phyloP scores from a whole-genome alignment of 2,113 vertebrate genomes.

The Tylochromis polylepis region DNA sequence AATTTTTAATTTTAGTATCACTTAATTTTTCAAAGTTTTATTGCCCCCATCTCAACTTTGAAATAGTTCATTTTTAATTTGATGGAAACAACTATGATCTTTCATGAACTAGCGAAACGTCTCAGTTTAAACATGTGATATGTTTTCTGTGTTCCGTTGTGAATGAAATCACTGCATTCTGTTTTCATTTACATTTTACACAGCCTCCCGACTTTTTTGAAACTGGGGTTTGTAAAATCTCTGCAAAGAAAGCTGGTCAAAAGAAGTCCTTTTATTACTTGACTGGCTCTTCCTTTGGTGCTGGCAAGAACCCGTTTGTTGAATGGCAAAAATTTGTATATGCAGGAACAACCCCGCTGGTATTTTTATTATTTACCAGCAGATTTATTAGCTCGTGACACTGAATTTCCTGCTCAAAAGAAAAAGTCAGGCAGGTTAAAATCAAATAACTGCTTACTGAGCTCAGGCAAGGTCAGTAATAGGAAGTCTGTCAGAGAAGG shows the following conservation, averaged over 20 bases:
- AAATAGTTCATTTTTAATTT: no score
- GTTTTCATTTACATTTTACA: background rate
- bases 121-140: background rate
- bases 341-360: background rate
- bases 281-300: background rate
- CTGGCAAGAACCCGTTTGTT: accelerated
- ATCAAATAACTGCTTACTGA: background rate
- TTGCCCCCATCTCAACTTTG: background rate
- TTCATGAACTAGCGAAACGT: background rate
- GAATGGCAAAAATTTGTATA: background rate
- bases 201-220: background rate
- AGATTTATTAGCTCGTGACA: background rate
- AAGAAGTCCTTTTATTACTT: background rate
- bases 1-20: background rate
- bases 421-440: background rate
- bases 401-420: background rate
- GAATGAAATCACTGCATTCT: background rate
- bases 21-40: background rate
- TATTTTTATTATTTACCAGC: background rate
- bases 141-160: background rate
- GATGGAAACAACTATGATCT: no score
- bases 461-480: background rate
- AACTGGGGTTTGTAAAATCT: background rate
- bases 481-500: background rate
- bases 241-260: background rate